Base-by-base conservation (phyloP, 2,888 invertebrate genomes). In the Pollenia griseotomentosa region DNA sequence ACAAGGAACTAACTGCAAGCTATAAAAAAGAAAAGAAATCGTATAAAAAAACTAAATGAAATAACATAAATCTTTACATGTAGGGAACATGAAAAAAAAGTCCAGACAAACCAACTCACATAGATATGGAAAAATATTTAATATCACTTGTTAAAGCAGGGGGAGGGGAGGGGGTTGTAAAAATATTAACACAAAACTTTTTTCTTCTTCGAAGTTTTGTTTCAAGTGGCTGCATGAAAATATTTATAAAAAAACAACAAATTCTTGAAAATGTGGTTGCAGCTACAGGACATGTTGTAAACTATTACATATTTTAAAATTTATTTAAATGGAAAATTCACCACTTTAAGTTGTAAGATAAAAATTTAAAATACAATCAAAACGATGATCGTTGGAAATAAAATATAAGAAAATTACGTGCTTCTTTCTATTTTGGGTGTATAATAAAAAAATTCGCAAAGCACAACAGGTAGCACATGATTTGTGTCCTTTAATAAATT, bases 11-110 rank as follows among this genome's bases (percentile, higher is more conserved):
- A 53, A 53, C 10, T 70, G 53, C n/a, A 70, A 65, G 53, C 51
- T 2, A 23, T n/a, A 33, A 9, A n/a, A n/a, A 10, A 40, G 16
- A 63, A 9, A 14, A 63, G 8, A 63, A 63, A 42, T 40, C 61
- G 2, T n/a, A 63, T 65, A 44, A 57, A 71, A 79, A 78, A 66
- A 53, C 14, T 19, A 70, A 70, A 79, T 79, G 59, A 70, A 70
- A 79, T 48, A 78, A 70, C 59, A 70, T 70, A 79, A 79, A 70
- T 79, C 79, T 79, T 61, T 19, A 79, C 59, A 68, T 68, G 68
- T 61, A 61, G 16, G 33, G 59, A 73, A 46, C 73, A 59, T 73
- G 46, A 33, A 33, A 33, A 33, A 2, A 33, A 33, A 33, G 23
- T 0, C 33, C 33, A 33, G 33, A 33, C 16, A 79, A 79, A 79